Evolutionary conservation across 2,888 invertebrate genomes (phyloP).

Genomic region (Timandra comae): DNA sequence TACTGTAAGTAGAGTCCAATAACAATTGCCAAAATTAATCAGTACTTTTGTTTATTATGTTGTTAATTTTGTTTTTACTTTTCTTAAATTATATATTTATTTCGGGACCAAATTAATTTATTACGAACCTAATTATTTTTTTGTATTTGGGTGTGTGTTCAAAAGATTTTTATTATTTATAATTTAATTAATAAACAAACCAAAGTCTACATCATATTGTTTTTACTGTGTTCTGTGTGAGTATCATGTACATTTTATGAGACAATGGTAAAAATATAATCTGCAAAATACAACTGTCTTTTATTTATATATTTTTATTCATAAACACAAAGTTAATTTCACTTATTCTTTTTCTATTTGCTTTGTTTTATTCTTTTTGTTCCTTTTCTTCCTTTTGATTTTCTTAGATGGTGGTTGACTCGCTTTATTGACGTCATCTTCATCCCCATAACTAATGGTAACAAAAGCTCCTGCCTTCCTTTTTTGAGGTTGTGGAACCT

Average conservation of each 20-base stretch:
- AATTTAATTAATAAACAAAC: conserved; percentile 69
- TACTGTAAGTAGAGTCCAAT: conserved; percentile 67
- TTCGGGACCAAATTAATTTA: conserved; percentile 77
- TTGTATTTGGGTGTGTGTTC: conserved; percentile 70
- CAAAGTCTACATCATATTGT: conserved; percentile 71
- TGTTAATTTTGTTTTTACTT: conserved; percentile 59
- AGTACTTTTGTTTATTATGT: conserved; percentile 68
- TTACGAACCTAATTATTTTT: conserved; percentile 66
- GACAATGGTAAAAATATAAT: conserved; percentile 55
- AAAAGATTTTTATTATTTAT: conserved; percentile 72
- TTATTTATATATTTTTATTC: no score
- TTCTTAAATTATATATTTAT: conserved; percentile 72
- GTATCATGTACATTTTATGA: conserved; percentile 53
- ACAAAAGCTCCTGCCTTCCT: conserved; percentile 63
- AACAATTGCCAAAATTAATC: conserved; percentile 74
- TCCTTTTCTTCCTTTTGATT: conserved; percentile 51
- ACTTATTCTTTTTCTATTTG: conserved; percentile 16
- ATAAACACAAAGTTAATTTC: no score
- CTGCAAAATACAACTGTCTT: conserved; percentile 48
- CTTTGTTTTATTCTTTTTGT: conserved; percentile 41
- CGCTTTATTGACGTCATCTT: conserved; percentile 27
- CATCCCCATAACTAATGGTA: conserved; percentile 53
- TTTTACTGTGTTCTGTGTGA: conserved; percentile 57
- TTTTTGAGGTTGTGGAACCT: conserved; percentile 28
- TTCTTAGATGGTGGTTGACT: conserved; percentile 45